Base-by-base conservation (phyloP, 2,797 vertebrate genomes). In the Gallirallus australis region DNA sequence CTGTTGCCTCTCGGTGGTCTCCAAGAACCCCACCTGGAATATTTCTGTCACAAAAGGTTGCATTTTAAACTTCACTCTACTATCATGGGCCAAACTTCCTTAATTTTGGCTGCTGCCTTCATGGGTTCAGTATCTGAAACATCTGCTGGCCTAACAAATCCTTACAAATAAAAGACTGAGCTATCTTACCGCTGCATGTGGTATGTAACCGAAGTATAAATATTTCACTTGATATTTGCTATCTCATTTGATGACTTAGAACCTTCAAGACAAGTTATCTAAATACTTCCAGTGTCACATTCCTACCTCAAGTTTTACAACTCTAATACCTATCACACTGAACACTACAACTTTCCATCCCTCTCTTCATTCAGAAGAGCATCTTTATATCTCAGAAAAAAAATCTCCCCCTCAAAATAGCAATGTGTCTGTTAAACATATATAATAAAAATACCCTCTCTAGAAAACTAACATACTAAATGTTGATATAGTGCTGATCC, bases 151-250 rank as follows among this genome's bases (percentile, higher is more conserved):
- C 59, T 84, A 77, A 89, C 5, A 75, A 86, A 95, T 82, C 35
- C 18, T 57, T n/a, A 20, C 68, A 56, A 80, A 63, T 56, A n/a
- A 30, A 82, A 82, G 12, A 18, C 30, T n/a, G 64, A 76, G 15
- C 54, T 90, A 60, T 83, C 59, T 94, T 84, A 48, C 59, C 57
- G 65, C 68, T 72, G 56, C 40, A 25, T 52, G 13, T 9, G 10
- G 56, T 33, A 89, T 81, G 61, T 37, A 54, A 86, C 47, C 78
- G 39, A 83, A 90, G 35, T 79, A 89, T 59, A 90, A 91, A 92
- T 89, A 91, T 70, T 94, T 91, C 39, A 76, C 33, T 79, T 94
- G 47, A 69, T 92, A 93, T 82, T 90, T 95, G 47, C 82, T 93
- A 75, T 42, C 73, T 70, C 68, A 90, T 95, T 87, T 93, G 47